These are phyloP conservation scores for Bombus haemorrhoidalis DNA, from an alignment of 1,140 invertebrate species.

Conservation along the genomic window DNA sequence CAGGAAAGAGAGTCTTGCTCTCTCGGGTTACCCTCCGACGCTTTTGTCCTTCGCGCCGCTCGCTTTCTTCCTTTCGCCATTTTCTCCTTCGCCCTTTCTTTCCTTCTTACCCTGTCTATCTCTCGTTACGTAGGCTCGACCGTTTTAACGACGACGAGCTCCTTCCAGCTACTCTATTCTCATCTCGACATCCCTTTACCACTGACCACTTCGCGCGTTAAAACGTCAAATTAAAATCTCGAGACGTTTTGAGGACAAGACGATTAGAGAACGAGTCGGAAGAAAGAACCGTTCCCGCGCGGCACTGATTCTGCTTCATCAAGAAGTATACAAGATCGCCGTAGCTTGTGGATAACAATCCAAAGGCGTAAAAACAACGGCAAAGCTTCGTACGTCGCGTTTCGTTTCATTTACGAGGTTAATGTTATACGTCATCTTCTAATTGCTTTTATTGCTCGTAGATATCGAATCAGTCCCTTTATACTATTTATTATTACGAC, in stretches of 20 bases:
- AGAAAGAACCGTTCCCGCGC: neutral
- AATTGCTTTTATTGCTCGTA: too few species aligned
- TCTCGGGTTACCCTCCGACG: constrained; percentile 51
- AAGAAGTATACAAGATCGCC: neutral
- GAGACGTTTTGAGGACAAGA: constrained; percentile 44
- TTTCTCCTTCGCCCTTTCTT: neutral
- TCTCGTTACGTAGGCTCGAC: constrained; percentile 4
- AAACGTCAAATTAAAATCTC: constrained; percentile 74
- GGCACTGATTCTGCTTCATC: constrained; percentile 44
- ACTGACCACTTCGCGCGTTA: constrained; percentile 63
- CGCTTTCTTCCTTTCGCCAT: constrained; percentile 15
- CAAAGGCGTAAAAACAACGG: neutral
- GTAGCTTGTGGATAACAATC: neutral
- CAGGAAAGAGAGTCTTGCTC: constrained; percentile 35
- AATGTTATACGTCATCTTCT: too few species aligned
- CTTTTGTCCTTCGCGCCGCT: constrained; percentile 58
- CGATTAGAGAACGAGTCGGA: constrained; percentile 44
- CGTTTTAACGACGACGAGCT: neutral
- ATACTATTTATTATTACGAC: too few species aligned
- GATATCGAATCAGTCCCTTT: too few species aligned
- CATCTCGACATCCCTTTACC: constrained; percentile 41
- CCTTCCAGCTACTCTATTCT: constrained; percentile 31
- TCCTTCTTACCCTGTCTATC: too few species aligned
- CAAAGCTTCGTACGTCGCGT: neutral
- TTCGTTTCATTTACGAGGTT: too few species aligned